These are phyloP conservation scores for Dexiosoma caninum DNA, from an alignment of 2,888 invertebrate genomes.

Conservation along the genomic window DNA sequence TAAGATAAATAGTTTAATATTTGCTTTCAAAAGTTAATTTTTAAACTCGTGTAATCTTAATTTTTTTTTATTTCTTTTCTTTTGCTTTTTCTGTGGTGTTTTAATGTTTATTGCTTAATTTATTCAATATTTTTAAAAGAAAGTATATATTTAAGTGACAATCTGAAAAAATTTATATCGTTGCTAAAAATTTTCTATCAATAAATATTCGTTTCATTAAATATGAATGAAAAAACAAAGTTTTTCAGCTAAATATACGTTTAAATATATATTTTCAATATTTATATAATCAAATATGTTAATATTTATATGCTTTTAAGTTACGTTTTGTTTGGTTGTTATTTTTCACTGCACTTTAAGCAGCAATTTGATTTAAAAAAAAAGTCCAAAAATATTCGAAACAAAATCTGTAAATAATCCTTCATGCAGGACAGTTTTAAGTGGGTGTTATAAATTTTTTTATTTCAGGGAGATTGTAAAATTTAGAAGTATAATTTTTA, in stretches of 20 bases:
- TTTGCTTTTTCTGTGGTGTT: neutral
- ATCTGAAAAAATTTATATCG: neutral
- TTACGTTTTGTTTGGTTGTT: slow-evolving; percentile 41
- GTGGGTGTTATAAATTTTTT: neutral
- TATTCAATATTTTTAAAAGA: neutral
- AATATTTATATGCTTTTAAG: slow-evolving; percentile 38
- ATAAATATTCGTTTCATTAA: slow-evolving; percentile 32
- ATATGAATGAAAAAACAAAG: slow-evolving; percentile 25
- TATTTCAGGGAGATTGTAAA: slow-evolving; percentile 4
- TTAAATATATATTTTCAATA: neutral
- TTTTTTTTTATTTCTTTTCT: neutral
- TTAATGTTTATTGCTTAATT: too few relatives aligned
- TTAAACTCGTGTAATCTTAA: slow-evolving; percentile 2
- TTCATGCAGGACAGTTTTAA: neutral
- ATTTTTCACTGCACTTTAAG: neutral
- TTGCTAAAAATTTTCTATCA: slow-evolving; percentile 21
- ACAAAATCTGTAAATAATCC: neutral
- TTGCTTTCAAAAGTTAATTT: slow-evolving; percentile 6
- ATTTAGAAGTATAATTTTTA: neutral
- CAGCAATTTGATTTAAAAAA: neutral
- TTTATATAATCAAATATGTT: slow-evolving; percentile 46
- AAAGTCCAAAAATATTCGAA: slow-evolving; percentile 1
- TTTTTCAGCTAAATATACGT: slow-evolving; percentile 3
- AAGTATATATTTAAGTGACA: neutral
- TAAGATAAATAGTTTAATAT: slow-evolving; percentile 13